Evolutionary conservation across 2,888 invertebrate genomes (phyloP).

Genomic region (Baronia brevicornis): DNA sequence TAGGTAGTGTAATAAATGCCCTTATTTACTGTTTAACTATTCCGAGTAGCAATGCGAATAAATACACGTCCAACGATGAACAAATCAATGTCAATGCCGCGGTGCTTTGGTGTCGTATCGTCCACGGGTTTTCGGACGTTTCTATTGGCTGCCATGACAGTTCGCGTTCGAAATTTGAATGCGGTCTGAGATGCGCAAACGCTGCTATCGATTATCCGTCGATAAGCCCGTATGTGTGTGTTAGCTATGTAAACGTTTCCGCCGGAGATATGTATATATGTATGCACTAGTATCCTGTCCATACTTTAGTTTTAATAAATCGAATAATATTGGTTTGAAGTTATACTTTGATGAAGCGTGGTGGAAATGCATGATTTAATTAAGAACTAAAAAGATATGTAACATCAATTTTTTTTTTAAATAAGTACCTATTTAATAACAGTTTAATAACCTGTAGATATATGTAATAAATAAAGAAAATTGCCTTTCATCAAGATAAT

Average conservation of each 20-base stretch:
- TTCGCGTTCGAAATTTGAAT: slow-evolving; percentile 68
- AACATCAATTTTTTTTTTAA: no score
- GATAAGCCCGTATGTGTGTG: slow-evolving; percentile 52
- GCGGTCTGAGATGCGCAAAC: slow-evolving; percentile 64
- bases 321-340: slow-evolving; percentile 15
- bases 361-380: no score
- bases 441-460: no score
- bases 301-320: slow-evolving; percentile 17
- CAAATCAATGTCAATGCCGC: slow-evolving; percentile 65
- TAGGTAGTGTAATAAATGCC: no score
- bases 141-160: slow-evolving; percentile 57
- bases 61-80: slow-evolving; percentile 25
- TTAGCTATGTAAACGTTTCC: slow-evolving; percentile 45
- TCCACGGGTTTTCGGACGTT: slow-evolving; percentile 42
- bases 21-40: slow-evolving; percentile 14
- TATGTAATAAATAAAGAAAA: no score
- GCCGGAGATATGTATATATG: slow-evolving; percentile 39
- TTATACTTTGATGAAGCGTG: no score
- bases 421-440: no score
- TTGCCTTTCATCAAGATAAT: no score
- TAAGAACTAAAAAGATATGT: no score
- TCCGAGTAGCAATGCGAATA: slow-evolving; percentile 18
- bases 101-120: slow-evolving; percentile 26
- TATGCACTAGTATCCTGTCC: slow-evolving; percentile 40
- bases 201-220: slow-evolving; percentile 53